Evolutionary conservation across 2,797 vertebrate genomes (phyloP).

Genomic region (Silurus lanzhouensis): DNA sequence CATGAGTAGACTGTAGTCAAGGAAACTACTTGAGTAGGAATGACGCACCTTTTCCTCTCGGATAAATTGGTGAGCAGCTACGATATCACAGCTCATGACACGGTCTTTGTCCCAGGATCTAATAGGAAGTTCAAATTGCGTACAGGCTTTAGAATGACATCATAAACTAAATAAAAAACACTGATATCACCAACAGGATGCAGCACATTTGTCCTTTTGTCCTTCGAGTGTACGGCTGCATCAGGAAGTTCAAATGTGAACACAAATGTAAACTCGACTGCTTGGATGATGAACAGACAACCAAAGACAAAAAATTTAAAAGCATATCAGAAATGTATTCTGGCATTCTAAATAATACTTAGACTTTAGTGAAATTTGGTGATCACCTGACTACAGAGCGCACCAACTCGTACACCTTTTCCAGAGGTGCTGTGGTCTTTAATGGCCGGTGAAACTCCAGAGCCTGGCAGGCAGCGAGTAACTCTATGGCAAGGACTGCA

Average conservation of each 20-base stretch:
- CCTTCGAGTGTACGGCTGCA: background rate
- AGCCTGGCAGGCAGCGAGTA: conserved; percentile 93
- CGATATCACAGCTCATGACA: conserved; percentile 94
- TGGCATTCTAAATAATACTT: too few relatives aligned
- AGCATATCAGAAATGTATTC: background rate
- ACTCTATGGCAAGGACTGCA: conserved; percentile 91
- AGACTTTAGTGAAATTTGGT: background rate
- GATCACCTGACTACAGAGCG: conserved; percentile 92
- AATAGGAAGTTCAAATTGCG: background rate
- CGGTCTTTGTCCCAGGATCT: conserved; percentile 98
- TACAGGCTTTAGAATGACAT: background rate
- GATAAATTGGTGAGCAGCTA: conserved; percentile 86
- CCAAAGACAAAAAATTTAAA: background rate
- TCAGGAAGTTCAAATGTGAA: background rate
- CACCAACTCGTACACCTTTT: conserved; percentile 96
- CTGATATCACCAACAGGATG: conserved; percentile 6
- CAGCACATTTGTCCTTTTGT: background rate
- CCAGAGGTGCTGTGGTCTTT: conserved; percentile 91
- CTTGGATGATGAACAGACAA: conserved; percentile 28
- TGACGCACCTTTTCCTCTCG: conserved; percentile 87
- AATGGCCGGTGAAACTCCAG: conserved; percentile 96
- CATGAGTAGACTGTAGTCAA: background rate
- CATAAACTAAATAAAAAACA: background rate
- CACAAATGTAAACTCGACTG: conserved; percentile 78
- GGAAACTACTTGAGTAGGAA: background rate